Base-by-base conservation (phyloP, 37 sponge, comb jelly and placozoan genomes). In the Dysidea cf. avara region DNA sequence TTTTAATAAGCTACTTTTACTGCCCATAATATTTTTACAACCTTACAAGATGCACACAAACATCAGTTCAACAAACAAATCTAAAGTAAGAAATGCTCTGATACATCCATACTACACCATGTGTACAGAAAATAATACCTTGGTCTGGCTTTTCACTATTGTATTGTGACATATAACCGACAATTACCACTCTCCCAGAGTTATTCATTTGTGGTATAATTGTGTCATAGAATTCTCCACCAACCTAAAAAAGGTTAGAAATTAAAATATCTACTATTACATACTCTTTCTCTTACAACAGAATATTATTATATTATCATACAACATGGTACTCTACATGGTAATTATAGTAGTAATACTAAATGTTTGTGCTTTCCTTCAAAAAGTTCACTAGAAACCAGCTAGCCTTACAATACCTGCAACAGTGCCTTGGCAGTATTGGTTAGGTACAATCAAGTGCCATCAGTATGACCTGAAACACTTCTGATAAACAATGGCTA, bases 171-270 rank as follows among this genome's bases (percentile, higher is more conserved):
- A 93, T 93, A 35, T 54, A 30, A 31, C 94, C 90, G 85, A 90
- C 84, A 37, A 84, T 24, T 4, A 80, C 46, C 31, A 93, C 86
- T 31, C 90, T 48, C 26, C 94, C 90, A 77, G 74, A 81, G 0
- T 11, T 51, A 67, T 85, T 89, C 94, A 93, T 93, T 33, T 79
- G 62, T 11, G 39, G 5, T 17, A 93, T 21, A 7, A 85, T 76
- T 0, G 86, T 76, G 13, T 83, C 86, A 76, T 79, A 83, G 56
- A 81, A 83, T 12, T 84, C 90, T n/a, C 94, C 94, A 36, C 94
- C 94, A 75, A 92, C 94, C 94, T 92, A n/a, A 11, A 4, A 2
- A n/a, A n/a, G n/a, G n/a, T n/a, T n/a, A n/a, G n/a, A n/a, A n/a
- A n/a, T n/a, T n/a, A n/a, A n/a, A n/a, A n/a, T n/a, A n/a, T n/a